phyloP scores from a whole-genome alignment of 1,140 invertebrate species.

The Muscidifurax raptorellus region DNA sequence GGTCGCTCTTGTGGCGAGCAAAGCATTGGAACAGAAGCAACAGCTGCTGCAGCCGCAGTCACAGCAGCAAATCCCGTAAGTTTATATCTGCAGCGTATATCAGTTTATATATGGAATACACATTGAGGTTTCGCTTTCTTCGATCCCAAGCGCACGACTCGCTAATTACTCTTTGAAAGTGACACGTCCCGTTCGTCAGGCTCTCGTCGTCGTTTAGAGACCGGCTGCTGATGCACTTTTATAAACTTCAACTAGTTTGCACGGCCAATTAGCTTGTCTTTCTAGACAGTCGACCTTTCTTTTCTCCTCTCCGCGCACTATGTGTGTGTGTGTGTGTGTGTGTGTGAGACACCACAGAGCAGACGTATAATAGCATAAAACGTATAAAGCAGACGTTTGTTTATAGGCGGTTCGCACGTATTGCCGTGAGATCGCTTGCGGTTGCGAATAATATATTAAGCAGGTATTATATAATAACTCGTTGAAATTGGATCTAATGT shows the following conservation, averaged over 20 bases:
- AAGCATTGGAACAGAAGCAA: conserved; percentile 70
- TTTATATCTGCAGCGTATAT: too few species aligned
- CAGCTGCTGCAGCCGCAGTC: conserved; percentile 61
- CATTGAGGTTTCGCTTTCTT: conserved; percentile 36
- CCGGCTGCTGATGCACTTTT: not conserved
- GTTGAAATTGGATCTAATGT: not conserved
- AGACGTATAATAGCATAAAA: too few species aligned
- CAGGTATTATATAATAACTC: too few species aligned
- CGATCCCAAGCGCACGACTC: not conserved
- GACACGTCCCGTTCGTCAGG: conserved; percentile 30
- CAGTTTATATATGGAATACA: not conserved
- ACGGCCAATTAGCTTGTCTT: conserved; percentile 34
- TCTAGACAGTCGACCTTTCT: not conserved
- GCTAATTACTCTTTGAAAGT: conserved; percentile 44
- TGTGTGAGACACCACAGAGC: too few species aligned
- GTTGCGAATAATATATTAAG: too few species aligned
- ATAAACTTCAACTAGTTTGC: conserved; percentile 12
- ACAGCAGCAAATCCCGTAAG: conserved; percentile 68
- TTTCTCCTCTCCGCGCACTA: not conserved
- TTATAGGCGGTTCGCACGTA: too few species aligned
- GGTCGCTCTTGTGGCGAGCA: conserved; percentile 70
- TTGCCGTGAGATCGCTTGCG: too few species aligned
- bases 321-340: too few species aligned
- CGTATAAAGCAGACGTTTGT: too few species aligned
- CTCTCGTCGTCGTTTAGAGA: conserved; percentile 13